Evolutionary conservation across 1,140 invertebrate species (phyloP).

Genomic region (Calephelis virginiensis): DNA sequence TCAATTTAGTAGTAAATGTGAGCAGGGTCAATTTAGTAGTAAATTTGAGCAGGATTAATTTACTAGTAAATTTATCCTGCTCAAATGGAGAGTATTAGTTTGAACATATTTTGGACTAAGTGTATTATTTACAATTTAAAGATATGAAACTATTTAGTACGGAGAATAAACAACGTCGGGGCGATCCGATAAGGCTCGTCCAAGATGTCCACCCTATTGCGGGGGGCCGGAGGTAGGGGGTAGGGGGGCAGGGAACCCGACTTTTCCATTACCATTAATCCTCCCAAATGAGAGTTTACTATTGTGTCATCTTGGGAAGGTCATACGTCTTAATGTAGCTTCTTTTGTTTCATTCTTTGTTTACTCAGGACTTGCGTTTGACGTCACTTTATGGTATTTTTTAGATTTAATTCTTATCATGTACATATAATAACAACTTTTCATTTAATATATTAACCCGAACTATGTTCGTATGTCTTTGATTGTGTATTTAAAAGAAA

Average conservation of each 20-base stretch:
- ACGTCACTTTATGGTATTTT: slow-evolving; percentile 24
- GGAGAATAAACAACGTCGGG: slow-evolving; percentile 26
- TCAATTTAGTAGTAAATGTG: too few species aligned
- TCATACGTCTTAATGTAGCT: slow-evolving; percentile 63
- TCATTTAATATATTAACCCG: too few species aligned
- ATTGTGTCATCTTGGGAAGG: slow-evolving; percentile 58
- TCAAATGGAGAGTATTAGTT: too few species aligned
- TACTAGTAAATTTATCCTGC: background rate
- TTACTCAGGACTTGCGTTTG: slow-evolving; percentile 28
- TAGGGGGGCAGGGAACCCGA: slow-evolving; percentile 41
- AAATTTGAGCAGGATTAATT: too few species aligned
- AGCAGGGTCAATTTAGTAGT: too few species aligned
- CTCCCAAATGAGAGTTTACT: slow-evolving; percentile 63
- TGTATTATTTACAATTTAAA: slow-evolving; percentile 9
- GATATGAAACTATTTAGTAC: slow-evolving; percentile 11
- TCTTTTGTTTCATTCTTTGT: slow-evolving; percentile 49
- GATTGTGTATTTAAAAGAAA: too few species aligned
- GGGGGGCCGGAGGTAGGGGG: slow-evolving; percentile 10
- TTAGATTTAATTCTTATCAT: background rate
- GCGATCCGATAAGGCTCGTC: slow-evolving; percentile 36
- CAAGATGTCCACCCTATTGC: slow-evolving; percentile 31
- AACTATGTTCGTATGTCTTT: too few species aligned
- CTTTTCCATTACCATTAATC: slow-evolving; percentile 72
- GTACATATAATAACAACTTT: too few species aligned
- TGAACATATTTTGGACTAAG: too few species aligned